phyloP scores from a whole-genome alignment of 1,140 invertebrate species.

The Metopolophium dirhodum region DNA sequence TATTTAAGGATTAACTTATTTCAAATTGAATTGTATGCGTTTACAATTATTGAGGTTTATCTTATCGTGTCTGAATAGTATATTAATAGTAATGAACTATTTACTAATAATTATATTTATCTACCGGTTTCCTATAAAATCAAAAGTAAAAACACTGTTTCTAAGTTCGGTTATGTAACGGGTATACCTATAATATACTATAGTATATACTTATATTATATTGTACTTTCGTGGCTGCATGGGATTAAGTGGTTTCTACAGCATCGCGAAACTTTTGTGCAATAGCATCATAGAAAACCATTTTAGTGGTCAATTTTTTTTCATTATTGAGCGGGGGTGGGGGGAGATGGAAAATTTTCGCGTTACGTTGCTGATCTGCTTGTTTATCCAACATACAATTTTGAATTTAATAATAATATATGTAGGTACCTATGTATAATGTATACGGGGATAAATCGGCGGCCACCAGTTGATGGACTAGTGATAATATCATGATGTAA shows the following conservation, averaged over 20 bases:
- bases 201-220: background rate
- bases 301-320: no score
- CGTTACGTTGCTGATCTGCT: no score
- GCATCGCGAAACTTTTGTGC: no score
- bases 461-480: background rate
- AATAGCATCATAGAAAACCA: no score
- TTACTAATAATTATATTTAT: background rate
- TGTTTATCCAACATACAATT: no score
- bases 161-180: background rate
- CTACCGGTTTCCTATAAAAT: background rate
- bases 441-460: background rate
- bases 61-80: background rate
- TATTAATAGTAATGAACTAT: no score
- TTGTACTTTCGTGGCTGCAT: background rate
- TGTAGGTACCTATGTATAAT: background rate
- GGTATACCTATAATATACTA: no score
- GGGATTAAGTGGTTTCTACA: no score
- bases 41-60: background rate
- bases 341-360: no score
- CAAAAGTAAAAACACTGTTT: background rate
- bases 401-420: no score
- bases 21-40: background rate
- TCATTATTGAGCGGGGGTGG: no score
- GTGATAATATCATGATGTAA: background rate
- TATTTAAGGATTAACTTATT: background rate